Percentiles rank a stretch among this genome's conserved stretches.
phyloP scores from a whole-genome alignment of 2,797 vertebrate species.

The Betta splendens region DNA sequence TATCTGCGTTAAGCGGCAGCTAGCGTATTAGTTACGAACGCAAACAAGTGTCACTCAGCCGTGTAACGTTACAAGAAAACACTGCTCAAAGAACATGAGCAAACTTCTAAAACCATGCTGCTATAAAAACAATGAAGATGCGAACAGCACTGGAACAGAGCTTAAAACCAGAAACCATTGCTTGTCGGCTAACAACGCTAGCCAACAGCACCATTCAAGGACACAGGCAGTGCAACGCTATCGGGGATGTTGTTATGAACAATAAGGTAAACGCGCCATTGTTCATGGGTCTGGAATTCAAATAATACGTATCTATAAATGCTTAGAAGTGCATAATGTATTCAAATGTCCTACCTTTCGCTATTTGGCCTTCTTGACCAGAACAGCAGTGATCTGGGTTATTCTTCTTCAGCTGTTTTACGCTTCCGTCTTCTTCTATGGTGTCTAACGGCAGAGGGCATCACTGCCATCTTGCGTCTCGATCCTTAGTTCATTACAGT shows the following conservation, averaged over 20 bases:
- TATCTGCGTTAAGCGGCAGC: no score
- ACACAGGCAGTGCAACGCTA: slow-evolving; percentile 46
- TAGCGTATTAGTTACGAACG: no score
- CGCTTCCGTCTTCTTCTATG: no score
- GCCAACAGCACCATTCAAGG: slow-evolving; percentile 70
- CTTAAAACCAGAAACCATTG: slow-evolving; percentile 7
- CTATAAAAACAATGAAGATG: not conserved
- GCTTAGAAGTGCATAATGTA: fast-evolving
- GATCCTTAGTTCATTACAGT: no score
- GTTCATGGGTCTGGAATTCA: fast-evolving
- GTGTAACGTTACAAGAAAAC: not conserved
- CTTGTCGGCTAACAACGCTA: slow-evolving; percentile 51
- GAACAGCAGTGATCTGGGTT: slow-evolving; percentile 74
- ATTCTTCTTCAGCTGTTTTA: no score
- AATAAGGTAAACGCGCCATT: not conserved
- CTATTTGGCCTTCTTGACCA: slow-evolving; percentile 88
- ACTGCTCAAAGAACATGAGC: not conserved
- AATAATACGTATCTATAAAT: fast-evolving
- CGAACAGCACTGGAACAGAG: not conserved
- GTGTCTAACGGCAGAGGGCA: no score
- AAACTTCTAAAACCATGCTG: fast-evolving
- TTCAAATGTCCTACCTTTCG: slow-evolving; percentile 75
- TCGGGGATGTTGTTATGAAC: not conserved
- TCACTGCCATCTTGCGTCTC: no score
- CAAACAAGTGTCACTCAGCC: not conserved